These are phyloP conservation scores for Lithobates pipiens DNA, from an alignment of 2,797 vertebrate species.

Conservation along the genomic window DNA sequence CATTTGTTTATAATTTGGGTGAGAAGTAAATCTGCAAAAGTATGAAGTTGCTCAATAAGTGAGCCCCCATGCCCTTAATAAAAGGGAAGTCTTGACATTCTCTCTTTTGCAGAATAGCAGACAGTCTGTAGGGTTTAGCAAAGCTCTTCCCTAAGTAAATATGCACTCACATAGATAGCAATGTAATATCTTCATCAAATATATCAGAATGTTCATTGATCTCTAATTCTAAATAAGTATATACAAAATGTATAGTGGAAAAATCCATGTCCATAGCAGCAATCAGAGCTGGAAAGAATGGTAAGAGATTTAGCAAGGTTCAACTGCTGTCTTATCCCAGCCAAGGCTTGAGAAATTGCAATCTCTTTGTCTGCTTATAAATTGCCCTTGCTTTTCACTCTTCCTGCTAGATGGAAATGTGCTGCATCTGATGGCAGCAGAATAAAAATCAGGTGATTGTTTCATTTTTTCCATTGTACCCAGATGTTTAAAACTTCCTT, in stretches of 20 bases:
- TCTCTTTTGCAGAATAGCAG: no score
- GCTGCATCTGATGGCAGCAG: constrained; percentile 20
- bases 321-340: constrained; percentile 47
- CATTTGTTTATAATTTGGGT: no score
- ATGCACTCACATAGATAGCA: background rate
- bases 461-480: constrained; percentile 17
- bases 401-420: constrained; percentile 35
- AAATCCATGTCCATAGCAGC: constrained; percentile 32
- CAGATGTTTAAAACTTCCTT: no score
- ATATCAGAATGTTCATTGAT: background rate
- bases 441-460: constrained; percentile 27
- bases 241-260: constrained; percentile 33
- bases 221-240: constrained; percentile 17
- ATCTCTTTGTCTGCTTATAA: constrained; percentile 52
- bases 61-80: no score
- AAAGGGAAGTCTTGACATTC: no score
- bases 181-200: background rate
- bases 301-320: constrained; percentile 48
- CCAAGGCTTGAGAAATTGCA: constrained; percentile 54
- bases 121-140: no score
- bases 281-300: constrained; percentile 43
- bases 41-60: no score
- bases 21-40: no score
- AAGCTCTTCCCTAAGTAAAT: background rate
- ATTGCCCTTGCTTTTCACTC: constrained; percentile 35